Evolutionary conservation across 92 coral and sea anemone species (phyloP).

Genomic region (Phenganax marumi): DNA sequence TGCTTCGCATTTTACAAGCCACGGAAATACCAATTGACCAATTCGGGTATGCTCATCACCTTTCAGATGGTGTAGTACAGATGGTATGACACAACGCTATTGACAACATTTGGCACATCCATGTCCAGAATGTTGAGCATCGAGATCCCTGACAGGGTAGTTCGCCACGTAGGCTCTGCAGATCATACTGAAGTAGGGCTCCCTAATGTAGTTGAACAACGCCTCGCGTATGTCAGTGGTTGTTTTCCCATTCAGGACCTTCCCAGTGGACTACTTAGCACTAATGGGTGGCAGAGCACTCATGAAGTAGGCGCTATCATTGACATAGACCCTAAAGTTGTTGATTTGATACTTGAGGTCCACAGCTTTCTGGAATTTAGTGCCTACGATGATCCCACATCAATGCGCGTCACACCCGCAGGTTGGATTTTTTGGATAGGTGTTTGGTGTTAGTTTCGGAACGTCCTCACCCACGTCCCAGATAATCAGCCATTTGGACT

Average conservation of each 20-base stretch:
- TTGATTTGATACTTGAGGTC: neutral
- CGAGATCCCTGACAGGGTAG: neutral
- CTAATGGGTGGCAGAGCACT: neutral
- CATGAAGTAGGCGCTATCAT: neutral
- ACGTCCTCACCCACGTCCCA: too few relatives aligned
- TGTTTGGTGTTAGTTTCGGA: too few relatives aligned
- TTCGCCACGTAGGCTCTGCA: slow-evolving; percentile 6
- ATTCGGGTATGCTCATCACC: neutral
- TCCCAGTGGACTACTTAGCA: neutral
- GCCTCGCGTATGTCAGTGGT: neutral
- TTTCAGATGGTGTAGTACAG: neutral
- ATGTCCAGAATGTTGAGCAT: neutral
- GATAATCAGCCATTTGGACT: too few relatives aligned
- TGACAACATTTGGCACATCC: neutral
- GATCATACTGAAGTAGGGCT: neutral
- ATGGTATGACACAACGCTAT: neutral
- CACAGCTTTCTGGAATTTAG: too few relatives aligned
- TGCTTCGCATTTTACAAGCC: neutral
- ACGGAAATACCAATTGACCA: too few relatives aligned
- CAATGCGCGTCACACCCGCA: too few relatives aligned
- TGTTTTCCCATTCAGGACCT: neutral
- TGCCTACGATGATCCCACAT: too few relatives aligned
- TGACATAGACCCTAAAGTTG: neutral
- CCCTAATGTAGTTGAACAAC: neutral
- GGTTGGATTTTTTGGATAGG: neutral